Base-by-base conservation (phyloP, 2,888 invertebrate species). In the Melieria omissa region DNA sequence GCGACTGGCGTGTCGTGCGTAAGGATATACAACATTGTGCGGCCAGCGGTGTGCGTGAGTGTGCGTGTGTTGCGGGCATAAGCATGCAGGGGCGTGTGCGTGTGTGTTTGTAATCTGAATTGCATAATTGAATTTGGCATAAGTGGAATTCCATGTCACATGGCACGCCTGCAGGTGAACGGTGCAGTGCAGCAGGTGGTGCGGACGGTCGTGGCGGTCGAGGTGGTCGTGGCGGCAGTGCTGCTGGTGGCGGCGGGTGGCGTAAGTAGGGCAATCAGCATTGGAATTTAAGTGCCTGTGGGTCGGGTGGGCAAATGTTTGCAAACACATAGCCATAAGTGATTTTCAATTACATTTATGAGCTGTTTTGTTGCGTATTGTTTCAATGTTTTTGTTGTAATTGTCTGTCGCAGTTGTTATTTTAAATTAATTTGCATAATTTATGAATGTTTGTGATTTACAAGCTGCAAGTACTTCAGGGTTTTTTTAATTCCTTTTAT, bases 111-210 rank as follows among this genome's bases (percentile, higher is more conserved):
- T 70, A 65, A 70, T 58, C 54, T 58, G 70, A 65, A 65, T 70
- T 64, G 65, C 70, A 54, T 70, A 70, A 70, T 70, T 70, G 70
- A 70, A 65, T 70, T 70, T 65, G 65, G 65, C 58, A 65, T 70
- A 65, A 70, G 70, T 70, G 70, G 70, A 70, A 60, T 70, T 70
- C 60, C 70, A 70, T 70, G 70, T 70, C 70, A 70, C 45, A 58
- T 70, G 68, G n/a, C 54, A 60, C 52, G 58, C 49, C 29, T 58
- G 16, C 57, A 62, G 68, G 66, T 66, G 57, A 14, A 61, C 14
- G n/a, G 60, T 60, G 42, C 60, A 54, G 14, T 47, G 66, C 41
- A n/a, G 58, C 66, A 49, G 58, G 58, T 47, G 49, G 47, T 66
- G n/a, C 42, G 12, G 42, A 57, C 12, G 42, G 29, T 9, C 14